Conservation (phyloP, 2,888 invertebrate genomes). For the Portevinia maculata region DNA sequence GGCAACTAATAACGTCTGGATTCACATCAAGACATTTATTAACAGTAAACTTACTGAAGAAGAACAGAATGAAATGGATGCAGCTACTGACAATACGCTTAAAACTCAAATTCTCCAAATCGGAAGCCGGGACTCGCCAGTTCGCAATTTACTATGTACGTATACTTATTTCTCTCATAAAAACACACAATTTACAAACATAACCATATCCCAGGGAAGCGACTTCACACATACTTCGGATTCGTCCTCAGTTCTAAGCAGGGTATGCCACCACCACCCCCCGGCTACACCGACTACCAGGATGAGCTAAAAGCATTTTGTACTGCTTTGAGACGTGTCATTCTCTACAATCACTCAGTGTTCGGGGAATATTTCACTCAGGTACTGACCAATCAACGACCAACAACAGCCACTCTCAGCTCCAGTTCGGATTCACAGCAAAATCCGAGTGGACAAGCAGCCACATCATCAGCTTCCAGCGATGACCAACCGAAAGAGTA, state of each 20-base stretch:
- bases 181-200: neutral
- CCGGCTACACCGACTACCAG: constrained; percentile 81
- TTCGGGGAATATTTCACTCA: constrained; percentile 81
- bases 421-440: constrained; percentile 46
- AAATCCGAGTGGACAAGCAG: neutral
- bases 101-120: constrained; percentile 80
- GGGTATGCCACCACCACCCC: constrained; percentile 78
- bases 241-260: constrained; percentile 78
- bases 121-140: constrained; percentile 78
- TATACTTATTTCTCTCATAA: constrained; percentile 8
- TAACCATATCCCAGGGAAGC: constrained; percentile 78
- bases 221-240: constrained; percentile 80
- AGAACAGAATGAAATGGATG: constrained; percentile 76
- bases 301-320: constrained; percentile 80
- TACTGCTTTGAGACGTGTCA: constrained; percentile 80
- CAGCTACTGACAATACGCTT: constrained; percentile 77
- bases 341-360: constrained; percentile 82
- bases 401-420: constrained; percentile 26
- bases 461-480: constrained; percentile 5
- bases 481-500: constrained; percentile 45
- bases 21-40: constrained; percentile 80
- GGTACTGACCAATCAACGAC: constrained; percentile 77
- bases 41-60: constrained; percentile 78
- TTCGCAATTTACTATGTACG: constrained; percentile 81
- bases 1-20: constrained; percentile 79